Percentiles rank a stretch among this genome's conserved stretches.
Conservation (phyloP, 35 echinoderm and acorn worm species). For the Patiria miniata region DNA sequence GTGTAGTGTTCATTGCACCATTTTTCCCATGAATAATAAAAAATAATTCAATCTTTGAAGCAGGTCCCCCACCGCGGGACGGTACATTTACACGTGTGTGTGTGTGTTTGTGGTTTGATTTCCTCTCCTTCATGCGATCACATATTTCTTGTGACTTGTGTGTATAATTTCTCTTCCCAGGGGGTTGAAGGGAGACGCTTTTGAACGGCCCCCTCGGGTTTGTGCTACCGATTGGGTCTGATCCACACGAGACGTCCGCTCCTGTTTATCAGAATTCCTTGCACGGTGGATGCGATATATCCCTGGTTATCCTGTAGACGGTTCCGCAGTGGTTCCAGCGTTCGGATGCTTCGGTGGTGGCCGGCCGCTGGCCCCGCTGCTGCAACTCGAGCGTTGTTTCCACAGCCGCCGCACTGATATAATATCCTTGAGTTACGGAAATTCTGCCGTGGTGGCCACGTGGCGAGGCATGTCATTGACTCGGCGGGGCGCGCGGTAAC, state of each 20-base stretch:
- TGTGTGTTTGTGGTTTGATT: background rate
- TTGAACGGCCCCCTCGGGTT: background rate
- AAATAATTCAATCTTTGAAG: conserved; percentile 11
- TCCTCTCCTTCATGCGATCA: background rate
- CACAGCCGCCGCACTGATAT: conserved; percentile 17
- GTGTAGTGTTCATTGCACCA: conserved; percentile 33
- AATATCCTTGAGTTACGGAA: conserved; percentile 26
- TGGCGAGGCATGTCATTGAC: conserved; percentile 27
- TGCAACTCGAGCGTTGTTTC: conserved; percentile 9
- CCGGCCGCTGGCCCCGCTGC: background rate
- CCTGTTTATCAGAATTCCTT: background rate
- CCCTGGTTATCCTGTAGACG: background rate
- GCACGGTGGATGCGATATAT: conserved; percentile 9
- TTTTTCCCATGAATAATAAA: conserved; percentile 29
- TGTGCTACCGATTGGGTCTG: conserved; percentile 16
- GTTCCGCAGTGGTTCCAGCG: background rate
- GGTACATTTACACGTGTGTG: conserved; percentile 7
- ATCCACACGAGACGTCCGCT: conserved; percentile 5
- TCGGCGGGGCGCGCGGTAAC: conserved; percentile 2
- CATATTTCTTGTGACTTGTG: background rate
- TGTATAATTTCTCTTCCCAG: conserved; percentile 3
- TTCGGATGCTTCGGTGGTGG: background rate
- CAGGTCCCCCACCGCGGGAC: conserved; percentile 2
- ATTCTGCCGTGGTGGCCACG: conserved; percentile 26
- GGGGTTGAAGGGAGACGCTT: background rate